These are phyloP conservation scores for Solea senegalensis DNA, from an alignment of 2,113 vertebrate species.

Conservation along the genomic window DNA sequence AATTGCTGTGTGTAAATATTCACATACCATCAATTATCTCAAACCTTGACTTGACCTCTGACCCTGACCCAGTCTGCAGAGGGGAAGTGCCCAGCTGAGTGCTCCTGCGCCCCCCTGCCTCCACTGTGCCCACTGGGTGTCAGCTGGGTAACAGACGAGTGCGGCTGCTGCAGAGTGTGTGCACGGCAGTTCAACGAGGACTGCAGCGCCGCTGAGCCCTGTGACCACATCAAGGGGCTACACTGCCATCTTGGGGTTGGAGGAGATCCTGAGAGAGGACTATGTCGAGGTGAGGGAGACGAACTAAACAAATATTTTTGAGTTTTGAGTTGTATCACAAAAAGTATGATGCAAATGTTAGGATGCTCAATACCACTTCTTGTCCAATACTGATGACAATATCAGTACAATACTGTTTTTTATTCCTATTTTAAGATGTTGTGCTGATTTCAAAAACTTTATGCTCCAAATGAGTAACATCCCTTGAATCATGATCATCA, in stretches of 20 bases:
- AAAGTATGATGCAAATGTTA: too few species aligned
- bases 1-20: neutral
- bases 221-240: conserved; percentile 84
- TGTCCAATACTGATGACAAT: too few species aligned
- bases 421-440: too few species aligned
- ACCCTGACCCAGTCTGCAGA: conserved; percentile 27
- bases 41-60: conserved; percentile 29
- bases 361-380: too few species aligned
- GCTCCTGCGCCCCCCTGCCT: conserved; percentile 65
- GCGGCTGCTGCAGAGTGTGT: conserved; percentile 83
- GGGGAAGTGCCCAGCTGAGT: conserved; percentile 59
- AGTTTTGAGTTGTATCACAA: too few species aligned
- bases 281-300: conserved; percentile 76
- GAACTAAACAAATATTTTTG: too few species aligned
- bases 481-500: too few species aligned
- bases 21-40: neutral
- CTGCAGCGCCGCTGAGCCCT: conserved; percentile 74
- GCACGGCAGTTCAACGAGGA: conserved; percentile 82
- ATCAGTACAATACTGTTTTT: too few species aligned
- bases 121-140: conserved; percentile 70
- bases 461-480: too few species aligned
- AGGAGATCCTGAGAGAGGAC: conserved; percentile 71
- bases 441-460: too few species aligned
- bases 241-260: conserved; percentile 79
- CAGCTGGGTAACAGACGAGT: conserved; percentile 77